These are phyloP conservation scores for Bufo bufo DNA, from an alignment of 2,113 vertebrate species.

Conservation along the genomic window DNA sequence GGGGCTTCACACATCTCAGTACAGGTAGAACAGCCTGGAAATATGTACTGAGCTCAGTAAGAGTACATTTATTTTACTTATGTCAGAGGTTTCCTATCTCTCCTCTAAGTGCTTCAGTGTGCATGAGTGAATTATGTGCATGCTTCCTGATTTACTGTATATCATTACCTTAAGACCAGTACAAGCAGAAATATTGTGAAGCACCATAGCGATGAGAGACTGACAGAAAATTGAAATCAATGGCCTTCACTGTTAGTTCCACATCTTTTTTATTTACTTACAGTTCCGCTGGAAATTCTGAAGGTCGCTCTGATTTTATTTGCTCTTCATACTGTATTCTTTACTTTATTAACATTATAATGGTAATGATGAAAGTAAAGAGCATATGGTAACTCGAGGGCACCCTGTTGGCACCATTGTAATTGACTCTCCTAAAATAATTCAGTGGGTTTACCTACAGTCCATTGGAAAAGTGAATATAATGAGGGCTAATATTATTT, in stretches of 20 bases:
- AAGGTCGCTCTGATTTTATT: background rate
- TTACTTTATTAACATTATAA: background rate
- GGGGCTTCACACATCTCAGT: background rate
- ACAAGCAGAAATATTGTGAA: conserved; percentile 17
- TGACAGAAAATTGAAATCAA: conserved; percentile 17
- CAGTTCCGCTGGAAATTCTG: background rate
- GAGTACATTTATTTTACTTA: conserved; percentile 13
- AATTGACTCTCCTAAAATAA: no score
- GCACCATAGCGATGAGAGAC: conserved; percentile 2
- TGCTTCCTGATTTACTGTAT: conserved; percentile 21
- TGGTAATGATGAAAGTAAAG: background rate
- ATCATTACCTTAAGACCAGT: background rate
- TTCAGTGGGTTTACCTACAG: no score
- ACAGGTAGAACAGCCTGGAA: conserved; percentile 4
- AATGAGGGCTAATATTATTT: no score
- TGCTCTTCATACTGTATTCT: background rate
- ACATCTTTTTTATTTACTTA: conserved; percentile 11
- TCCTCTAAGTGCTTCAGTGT: conserved; percentile 10
- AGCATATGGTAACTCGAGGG: no score
- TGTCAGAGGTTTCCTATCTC: background rate
- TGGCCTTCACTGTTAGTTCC: background rate
- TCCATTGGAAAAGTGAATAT: no score
- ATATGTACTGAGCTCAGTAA: background rate
- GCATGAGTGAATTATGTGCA: conserved; percentile 7
- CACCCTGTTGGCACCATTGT: no score